Conservation (phyloP, 2,888 invertebrate species). For the Lithodes maja region DNA sequence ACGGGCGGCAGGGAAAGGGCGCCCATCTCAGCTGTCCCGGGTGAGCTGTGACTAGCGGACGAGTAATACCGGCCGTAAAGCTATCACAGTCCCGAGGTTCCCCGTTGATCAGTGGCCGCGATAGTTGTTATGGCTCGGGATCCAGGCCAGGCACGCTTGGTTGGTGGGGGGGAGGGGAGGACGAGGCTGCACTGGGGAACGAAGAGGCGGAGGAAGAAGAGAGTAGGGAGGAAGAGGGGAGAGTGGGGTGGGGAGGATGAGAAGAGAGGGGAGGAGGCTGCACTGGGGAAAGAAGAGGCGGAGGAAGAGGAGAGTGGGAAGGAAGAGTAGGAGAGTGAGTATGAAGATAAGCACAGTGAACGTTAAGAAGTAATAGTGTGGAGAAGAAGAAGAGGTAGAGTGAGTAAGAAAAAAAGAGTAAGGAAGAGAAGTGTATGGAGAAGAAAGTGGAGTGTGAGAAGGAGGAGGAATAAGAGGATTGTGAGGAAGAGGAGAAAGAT, state of each 20-base stretch:
- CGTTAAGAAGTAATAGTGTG: background rate
- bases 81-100: conserved; percentile 51
- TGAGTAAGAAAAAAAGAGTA: background rate
- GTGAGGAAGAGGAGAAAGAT: background rate
- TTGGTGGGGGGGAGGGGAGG: background rate
- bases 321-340: background rate
- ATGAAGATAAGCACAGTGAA: background rate
- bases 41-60: conserved; percentile 62
- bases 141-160: background rate
- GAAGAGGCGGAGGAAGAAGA: background rate
- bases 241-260: background rate
- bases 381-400: background rate
- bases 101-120: conserved; percentile 54
- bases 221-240: background rate
- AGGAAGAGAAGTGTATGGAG: background rate
- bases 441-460: background rate
- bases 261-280: background rate
- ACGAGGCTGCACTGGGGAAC: background rate
- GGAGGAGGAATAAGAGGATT: background rate
- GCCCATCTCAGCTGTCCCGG: conserved; percentile 57
- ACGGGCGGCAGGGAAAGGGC: conserved; percentile 53
- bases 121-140: conserved; percentile 58
- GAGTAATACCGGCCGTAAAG: conserved; percentile 64
- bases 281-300: background rate
- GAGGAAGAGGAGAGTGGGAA: background rate